Conservation (phyloP, 2,888 invertebrate species). For the Tenthredo livida region DNA sequence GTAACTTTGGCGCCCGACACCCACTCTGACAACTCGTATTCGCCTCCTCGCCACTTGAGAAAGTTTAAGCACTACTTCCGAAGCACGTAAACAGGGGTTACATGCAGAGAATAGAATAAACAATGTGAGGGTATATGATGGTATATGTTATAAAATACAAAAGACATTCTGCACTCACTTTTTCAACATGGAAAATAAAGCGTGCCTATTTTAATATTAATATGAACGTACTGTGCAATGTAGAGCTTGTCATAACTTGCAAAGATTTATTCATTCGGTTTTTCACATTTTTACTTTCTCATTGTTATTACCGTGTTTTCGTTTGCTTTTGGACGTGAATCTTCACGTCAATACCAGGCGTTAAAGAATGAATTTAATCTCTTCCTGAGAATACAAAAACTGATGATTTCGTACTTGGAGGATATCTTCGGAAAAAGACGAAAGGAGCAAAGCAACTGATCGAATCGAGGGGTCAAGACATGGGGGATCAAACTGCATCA, state of each 20-base stretch:
- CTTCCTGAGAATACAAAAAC: background rate
- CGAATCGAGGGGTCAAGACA: background rate
- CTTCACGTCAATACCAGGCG: background rate
- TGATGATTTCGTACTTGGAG: background rate
- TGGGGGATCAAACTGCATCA: background rate
- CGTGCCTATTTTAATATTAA: background rate
- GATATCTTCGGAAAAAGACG: background rate
- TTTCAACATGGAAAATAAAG: background rate
- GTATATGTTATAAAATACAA: conserved; percentile 22
- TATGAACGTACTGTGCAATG: background rate
- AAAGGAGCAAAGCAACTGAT: background rate
- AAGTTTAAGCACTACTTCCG: conserved; percentile 53
- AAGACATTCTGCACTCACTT: background rate
- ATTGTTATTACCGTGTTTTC: background rate
- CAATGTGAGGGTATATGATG: conserved; percentile 31
- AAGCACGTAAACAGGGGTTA: conserved; percentile 50
- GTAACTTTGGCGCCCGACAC: conserved; percentile 46
- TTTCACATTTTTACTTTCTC: background rate
- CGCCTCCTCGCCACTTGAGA: conserved; percentile 51
- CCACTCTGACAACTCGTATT: conserved; percentile 51
- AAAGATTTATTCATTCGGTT: background rate
- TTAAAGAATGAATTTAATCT: background rate
- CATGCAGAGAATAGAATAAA: conserved; percentile 42
- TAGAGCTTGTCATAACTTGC: background rate
- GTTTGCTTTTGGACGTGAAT: background rate